Evolutionary conservation across 2,888 invertebrate genomes (phyloP), one percentile per base, ranked within the genome.

Genomic region (Cephus pulcher): DNA sequence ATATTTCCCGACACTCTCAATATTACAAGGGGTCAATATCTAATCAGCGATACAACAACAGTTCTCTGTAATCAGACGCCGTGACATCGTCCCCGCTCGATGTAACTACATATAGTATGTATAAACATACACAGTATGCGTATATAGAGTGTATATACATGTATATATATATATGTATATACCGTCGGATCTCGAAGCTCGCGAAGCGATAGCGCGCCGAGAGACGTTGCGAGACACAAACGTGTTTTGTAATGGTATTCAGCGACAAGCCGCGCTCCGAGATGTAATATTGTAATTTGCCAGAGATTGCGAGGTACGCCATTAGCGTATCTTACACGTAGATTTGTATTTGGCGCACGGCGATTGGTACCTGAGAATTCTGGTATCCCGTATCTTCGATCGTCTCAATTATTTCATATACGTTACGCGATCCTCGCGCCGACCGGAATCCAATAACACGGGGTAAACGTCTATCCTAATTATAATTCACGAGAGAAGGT

Each of bases 21-120:
- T 56, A 23, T 56, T 23, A 56, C 40, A 56, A 56, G 15, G 40
- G 40, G 40, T 23, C 40, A 56, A 77, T 80, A 79, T 79, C 75
- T 81, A 80, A 81, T 81, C 80, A 69, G 23, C 73, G 80, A 81
- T 80, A 56, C 80, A 73, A 35, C 32, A 56, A 37, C 73, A 69
- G 15, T 76, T 30, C 33, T 75, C n/a, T 78, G 80, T 75, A 80
- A 79, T 78, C 78, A 77, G 75, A 75, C 75, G 40, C 73, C 69
- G 37, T 73, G 75, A 35, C 75, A 76, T 76, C 73, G 78, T 79
- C 77, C 78, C 75, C 76, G 80, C 75, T 56, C 40, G 69, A 34
- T 32, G 75, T 56, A 23, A 56, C 6, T 56, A 56, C 15, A 40
- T 23, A 40, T 15, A 37, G 37, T 12, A 37, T 12, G 12, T 12